Percentiles rank a stretch among this genome's conserved stretches.
Evolutionary conservation across 2,888 invertebrate genomes (phyloP).

Genomic region (Trichacis sp.): DNA sequence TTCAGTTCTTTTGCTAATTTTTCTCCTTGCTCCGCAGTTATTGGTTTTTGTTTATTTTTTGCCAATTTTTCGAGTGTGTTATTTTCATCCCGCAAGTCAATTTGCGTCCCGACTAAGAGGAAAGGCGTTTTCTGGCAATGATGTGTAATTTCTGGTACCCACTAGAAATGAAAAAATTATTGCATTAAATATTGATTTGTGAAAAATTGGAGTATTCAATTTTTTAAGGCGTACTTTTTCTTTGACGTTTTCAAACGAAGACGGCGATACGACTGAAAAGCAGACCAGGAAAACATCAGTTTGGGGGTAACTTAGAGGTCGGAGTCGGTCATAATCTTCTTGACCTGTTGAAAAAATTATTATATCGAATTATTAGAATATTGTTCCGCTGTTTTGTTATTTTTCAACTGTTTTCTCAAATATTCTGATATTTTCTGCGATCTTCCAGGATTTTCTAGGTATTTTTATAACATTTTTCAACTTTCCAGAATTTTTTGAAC

Average conservation of each 20-base stretch:
- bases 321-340: slow-evolving; percentile 97
- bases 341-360: slow-evolving; percentile 76
- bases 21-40: slow-evolving; percentile 95
- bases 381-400: too few relatives aligned
- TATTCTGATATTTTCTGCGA: too few relatives aligned
- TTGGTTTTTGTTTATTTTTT: slow-evolving; percentile 99
- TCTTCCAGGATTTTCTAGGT: not conserved
- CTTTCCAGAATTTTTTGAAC: too few relatives aligned
- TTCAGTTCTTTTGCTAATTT: slow-evolving; percentile 97
- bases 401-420: not conserved
- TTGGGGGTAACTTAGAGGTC: slow-evolving; percentile 97
- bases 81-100: slow-evolving; percentile 96
- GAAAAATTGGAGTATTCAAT: not conserved
- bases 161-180: slow-evolving; percentile 73
- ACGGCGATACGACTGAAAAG: slow-evolving; percentile 98
- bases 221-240: slow-evolving; percentile 82
- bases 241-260: slow-evolving; percentile 99
- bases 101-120: slow-evolving; percentile 96
- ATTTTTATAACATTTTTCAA: too few relatives aligned
- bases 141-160: slow-evolving; percentile 99
- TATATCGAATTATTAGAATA: too few relatives aligned
- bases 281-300: slow-evolving; percentile 75
- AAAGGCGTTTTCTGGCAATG: slow-evolving; percentile 99
- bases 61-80: slow-evolving; percentile 94
- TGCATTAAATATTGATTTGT: not conserved